Evolutionary conservation across 1,140 invertebrate species (phyloP).

Genomic region (Pachypsylla venusta): DNA sequence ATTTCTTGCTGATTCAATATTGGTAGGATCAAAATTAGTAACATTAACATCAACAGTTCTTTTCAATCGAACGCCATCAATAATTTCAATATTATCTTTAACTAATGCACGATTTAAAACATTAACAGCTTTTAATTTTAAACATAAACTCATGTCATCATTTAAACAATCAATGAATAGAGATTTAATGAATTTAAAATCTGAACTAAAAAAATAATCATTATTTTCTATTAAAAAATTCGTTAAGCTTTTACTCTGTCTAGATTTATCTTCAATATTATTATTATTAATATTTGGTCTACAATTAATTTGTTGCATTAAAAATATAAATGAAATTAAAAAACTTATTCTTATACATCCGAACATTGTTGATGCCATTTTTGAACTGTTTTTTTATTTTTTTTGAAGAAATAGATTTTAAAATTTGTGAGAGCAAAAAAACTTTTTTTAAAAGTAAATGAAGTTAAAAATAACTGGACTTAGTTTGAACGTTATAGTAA

Average conservation of each 20-base stretch:
- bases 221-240: background rate
- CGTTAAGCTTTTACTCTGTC: background rate
- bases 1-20: background rate
- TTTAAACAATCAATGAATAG: background rate
- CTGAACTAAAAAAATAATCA: background rate
- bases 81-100: background rate
- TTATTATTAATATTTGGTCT: background rate
- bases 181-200: conserved; percentile 4
- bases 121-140: conserved; percentile 4
- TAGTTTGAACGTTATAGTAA: no score
- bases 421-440: background rate
- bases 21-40: background rate
- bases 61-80: background rate
- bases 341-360: background rate
- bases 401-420: no score
- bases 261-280: background rate
- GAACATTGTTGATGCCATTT: conserved; percentile 3
- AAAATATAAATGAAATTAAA: background rate
- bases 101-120: background rate
- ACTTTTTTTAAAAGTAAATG: background rate
- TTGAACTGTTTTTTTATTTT: no score
- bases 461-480: background rate
- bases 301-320: background rate
- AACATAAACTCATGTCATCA: background rate
- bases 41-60: background rate